Evolutionary conservation across 2,888 invertebrate genomes (phyloP), one percentile per base, ranked within the genome.

Genomic region (Drosophila prostipennis): DNA sequence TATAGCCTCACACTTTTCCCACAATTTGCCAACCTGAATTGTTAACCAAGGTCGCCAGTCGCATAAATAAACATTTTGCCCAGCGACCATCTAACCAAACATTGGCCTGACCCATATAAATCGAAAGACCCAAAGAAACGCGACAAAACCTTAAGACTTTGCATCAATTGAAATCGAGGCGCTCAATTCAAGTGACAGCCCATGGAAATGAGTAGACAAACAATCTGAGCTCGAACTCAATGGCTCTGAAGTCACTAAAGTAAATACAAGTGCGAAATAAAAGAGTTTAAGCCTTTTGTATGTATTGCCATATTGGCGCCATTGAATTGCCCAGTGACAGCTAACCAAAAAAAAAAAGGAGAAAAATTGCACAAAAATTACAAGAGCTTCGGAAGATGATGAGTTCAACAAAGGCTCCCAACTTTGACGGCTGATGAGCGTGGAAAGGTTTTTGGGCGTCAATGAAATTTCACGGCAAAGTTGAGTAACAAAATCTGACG

Each of bases 131-230:
- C 29, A 54, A 23, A 60, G 19, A 63, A 34, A 69, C 40, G 58
- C 65, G 67, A 72, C 72, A 72, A 72, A 57, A 37, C 64, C 57
- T 53, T 70, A 70, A 77, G 70, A 48, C 54, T 51, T 32, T 29
- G 72, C 81, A 59, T 83, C 78, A 59, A 83, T 83, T 80, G 83
- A 75, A 80, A 72, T 80, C 58, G 80, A 86, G 78, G 53, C 73
- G 72, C 77, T 67, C 76, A 76, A 59, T 69, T 84, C 68, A 76
- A 80, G 76, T 81, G 84, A 87, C 87, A 81, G 79, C 70, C 81
- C 87, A 72, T 79, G 77, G 76, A 83, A 79, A 86, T 67, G 75
- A 82, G 80, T 77, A 59, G 77, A 75, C 72, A 79, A 87, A 80
- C 77, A 82, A 73, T 64, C 68, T 67, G 65, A 61, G 52, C 72